These are phyloP conservation scores for Bufo gargarizans DNA, from an alignment of 2,113 vertebrate genomes.

Conservation along the genomic window DNA sequence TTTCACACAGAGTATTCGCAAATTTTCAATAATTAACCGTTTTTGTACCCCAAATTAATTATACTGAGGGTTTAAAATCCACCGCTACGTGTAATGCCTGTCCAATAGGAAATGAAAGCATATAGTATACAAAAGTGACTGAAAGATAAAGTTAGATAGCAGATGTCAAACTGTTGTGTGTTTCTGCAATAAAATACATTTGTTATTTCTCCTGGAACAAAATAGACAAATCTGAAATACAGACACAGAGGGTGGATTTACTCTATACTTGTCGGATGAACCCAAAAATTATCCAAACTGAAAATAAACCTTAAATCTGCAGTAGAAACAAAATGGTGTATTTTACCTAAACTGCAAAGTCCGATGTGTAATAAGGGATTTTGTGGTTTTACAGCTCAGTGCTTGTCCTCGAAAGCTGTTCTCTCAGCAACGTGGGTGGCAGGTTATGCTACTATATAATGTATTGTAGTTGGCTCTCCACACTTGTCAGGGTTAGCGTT, in stretches of 20 bases:
- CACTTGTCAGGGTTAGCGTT: constrained; percentile 94
- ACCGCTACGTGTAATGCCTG: background rate
- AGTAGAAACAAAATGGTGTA: constrained; percentile 73
- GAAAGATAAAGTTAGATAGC: constrained; percentile 66
- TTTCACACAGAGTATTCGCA: too few relatives aligned
- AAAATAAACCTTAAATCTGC: constrained; percentile 68
- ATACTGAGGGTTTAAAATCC: constrained; percentile 6
- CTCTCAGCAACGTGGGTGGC: constrained; percentile 98
- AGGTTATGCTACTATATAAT: constrained; percentile 91
- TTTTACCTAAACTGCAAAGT: constrained; percentile 88
- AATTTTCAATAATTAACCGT: background rate
- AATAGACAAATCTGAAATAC: constrained; percentile 60
- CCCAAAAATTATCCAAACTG: constrained; percentile 65
- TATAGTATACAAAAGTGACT: constrained; percentile 39
- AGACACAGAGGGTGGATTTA: constrained; percentile 64
- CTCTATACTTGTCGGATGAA: constrained; percentile 65
- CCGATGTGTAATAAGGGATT: constrained; percentile 93
- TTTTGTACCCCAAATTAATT: background rate
- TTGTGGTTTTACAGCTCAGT: constrained; percentile 94
- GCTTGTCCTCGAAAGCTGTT: constrained; percentile 92
- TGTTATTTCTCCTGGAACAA: constrained; percentile 27
- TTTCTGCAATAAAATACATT: constrained; percentile 51
- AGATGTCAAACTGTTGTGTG: constrained; percentile 50
- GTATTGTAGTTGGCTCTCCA: constrained; percentile 97
- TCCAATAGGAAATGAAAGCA: constrained; percentile 18